phyloP scores from a whole-genome alignment of 2,888 invertebrate genomes.

The Drosophila infuscata region DNA sequence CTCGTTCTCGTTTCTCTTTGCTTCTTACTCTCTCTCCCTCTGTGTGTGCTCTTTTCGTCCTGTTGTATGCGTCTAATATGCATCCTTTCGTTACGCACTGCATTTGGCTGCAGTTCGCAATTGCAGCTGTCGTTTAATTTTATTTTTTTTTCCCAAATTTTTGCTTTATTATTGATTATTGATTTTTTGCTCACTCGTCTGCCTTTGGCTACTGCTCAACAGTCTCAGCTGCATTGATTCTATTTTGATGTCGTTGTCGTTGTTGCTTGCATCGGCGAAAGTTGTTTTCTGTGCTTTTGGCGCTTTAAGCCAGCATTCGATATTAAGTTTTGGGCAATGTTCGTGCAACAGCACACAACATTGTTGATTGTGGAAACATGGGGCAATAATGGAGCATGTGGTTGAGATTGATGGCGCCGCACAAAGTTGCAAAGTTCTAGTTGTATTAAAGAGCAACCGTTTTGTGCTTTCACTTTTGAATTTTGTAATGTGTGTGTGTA shows the following conservation, averaged over 20 bases:
- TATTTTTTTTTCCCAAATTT: constrained; percentile 54
- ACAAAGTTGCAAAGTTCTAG: constrained; percentile 28
- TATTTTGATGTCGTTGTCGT: background rate
- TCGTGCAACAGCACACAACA: constrained; percentile 18
- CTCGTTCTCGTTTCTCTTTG: constrained; percentile 24
- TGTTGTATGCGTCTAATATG: constrained; percentile 48
- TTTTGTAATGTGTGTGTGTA: background rate
- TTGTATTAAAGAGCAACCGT: constrained; percentile 31
- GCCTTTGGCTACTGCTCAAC: constrained; percentile 15
- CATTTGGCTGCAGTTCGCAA: constrained; percentile 64
- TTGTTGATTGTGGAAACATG: constrained; percentile 11
- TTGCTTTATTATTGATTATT: constrained; percentile 73
- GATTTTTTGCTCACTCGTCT: constrained; percentile 60
- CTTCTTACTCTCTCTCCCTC: constrained; percentile 17
- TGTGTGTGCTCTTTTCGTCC: constrained; percentile 29
- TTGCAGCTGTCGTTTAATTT: constrained; percentile 53
- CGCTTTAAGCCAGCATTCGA: constrained; percentile 48
- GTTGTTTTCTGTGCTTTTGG: constrained; percentile 18
- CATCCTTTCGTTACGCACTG: constrained; percentile 65
- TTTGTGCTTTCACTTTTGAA: constrained; percentile 38
- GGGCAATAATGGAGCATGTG: constrained; percentile 15
- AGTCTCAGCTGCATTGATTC: constrained; percentile 9
- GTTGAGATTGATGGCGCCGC: constrained; percentile 13
- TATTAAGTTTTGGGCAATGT: constrained; percentile 36
- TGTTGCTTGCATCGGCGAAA: background rate